phyloP scores from a whole-genome alignment of 2,113 vertebrate genomes.

The Actenoides lindsayi region DNA sequence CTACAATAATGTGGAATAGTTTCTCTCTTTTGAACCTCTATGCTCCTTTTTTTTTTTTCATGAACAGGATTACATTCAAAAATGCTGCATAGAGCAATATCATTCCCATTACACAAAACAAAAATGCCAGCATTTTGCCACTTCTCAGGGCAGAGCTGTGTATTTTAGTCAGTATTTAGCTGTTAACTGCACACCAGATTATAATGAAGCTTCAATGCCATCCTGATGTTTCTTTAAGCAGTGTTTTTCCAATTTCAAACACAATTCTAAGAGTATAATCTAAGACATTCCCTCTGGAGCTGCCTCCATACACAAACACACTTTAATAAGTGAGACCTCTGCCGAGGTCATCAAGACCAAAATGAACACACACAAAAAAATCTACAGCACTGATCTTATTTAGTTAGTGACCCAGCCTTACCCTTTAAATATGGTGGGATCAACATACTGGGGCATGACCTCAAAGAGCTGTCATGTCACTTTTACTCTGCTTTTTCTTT shows the following conservation, averaged over 20 bases:
- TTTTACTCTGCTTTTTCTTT: constrained; percentile 64
- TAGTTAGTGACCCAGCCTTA: constrained; percentile 68
- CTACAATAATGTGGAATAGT: not conserved
- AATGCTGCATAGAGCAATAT: not conserved
- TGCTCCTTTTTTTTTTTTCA: not conserved
- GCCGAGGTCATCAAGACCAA: constrained; percentile 65
- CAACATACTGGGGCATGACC: constrained; percentile 59
- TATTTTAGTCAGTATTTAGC: not conserved
- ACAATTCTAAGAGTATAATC: constrained; percentile 61
- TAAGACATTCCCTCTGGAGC: constrained; percentile 70
- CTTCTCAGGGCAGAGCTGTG: not conserved
- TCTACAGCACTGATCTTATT: constrained; percentile 39
- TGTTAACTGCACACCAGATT: not conserved
- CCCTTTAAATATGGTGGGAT: constrained; percentile 67
- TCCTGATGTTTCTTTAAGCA: constrained; percentile 59
- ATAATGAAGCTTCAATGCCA: not conserved
- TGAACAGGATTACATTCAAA: not conserved
- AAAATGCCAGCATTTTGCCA: not conserved
- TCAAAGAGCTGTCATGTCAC: constrained; percentile 48
- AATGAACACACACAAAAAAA: constrained; percentile 62
- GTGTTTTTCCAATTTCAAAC: constrained; percentile 52
- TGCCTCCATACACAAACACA: constrained; percentile 67
- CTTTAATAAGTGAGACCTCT: constrained; percentile 75
- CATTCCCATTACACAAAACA: not conserved
- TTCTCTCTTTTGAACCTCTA: not conserved